phyloP scores from a whole-genome alignment of 2,797 vertebrate species.

The Nasua narica region DNA sequence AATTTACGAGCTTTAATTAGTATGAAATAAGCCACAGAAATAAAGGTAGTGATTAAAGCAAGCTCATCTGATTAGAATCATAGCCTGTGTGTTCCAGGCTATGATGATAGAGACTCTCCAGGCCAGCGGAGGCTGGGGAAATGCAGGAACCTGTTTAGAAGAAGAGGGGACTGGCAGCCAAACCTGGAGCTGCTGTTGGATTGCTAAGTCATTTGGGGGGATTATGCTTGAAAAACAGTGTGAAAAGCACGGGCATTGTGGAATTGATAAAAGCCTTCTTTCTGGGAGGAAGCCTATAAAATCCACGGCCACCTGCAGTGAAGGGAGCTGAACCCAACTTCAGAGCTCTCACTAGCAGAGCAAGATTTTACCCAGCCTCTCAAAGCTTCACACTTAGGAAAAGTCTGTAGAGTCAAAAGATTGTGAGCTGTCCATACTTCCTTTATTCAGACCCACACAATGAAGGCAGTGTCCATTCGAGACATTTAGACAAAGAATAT shows the following conservation, averaged over 20 bases:
- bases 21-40: slow-evolving; percentile 64
- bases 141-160: background rate
- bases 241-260: background rate
- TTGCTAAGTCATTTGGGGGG: background rate
- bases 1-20: slow-evolving; percentile 58
- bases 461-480: background rate
- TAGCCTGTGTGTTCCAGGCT: background rate
- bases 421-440: background rate
- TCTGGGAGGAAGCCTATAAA: background rate
- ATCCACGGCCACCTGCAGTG: background rate
- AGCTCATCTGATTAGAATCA: slow-evolving; percentile 58
- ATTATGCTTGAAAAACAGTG: background rate
- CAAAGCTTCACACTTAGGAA: background rate
- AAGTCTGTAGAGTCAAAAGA: background rate
- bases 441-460: background rate
- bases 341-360: background rate
- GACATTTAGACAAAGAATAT: background rate
- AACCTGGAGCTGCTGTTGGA: background rate
- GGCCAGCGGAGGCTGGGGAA: background rate
- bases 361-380: background rate
- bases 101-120: background rate
- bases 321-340: background rate
- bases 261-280: background rate
- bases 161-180: background rate
- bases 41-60: slow-evolving; percentile 43